phyloP scores from a whole-genome alignment of 1,140 invertebrate species.

The Drepana arcuata region DNA sequence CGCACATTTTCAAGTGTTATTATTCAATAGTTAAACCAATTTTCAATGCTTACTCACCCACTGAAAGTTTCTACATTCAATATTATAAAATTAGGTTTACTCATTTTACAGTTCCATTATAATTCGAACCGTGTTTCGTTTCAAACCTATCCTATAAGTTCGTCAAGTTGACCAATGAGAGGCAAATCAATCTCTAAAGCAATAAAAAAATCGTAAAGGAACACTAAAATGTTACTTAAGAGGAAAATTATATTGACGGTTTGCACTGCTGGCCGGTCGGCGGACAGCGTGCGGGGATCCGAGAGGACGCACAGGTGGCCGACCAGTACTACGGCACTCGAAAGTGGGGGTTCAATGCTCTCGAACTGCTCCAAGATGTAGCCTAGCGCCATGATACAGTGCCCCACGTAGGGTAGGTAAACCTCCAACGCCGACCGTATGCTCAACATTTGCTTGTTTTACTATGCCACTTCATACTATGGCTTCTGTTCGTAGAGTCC shows the following conservation, averaged over 20 bases:
- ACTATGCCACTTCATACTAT: constrained; percentile 9
- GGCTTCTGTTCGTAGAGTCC: constrained; percentile 7
- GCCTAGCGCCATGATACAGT: constrained; percentile 45
- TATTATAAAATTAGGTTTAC: too few species aligned
- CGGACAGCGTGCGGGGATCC: constrained; percentile 30
- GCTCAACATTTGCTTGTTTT: constrained; percentile 22
- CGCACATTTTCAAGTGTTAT: too few species aligned
- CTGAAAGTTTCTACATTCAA: too few species aligned
- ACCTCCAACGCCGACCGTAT: constrained; percentile 17
- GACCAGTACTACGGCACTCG: constrained; percentile 40
- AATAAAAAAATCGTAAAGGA: constrained; percentile 32
- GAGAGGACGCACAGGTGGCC: constrained; percentile 45
- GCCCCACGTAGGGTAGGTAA: constrained; percentile 45
- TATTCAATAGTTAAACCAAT: too few species aligned
- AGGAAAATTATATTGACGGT: constrained; percentile 39
- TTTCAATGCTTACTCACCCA: too few species aligned
- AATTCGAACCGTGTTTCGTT: constrained; percentile 2
- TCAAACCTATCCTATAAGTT: constrained; percentile 10
- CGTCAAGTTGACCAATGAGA: constrained; percentile 15
- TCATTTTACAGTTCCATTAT: too few species aligned
- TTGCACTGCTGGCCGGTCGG: constrained; percentile 27
- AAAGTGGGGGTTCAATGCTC: constrained; percentile 25
- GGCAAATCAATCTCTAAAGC: constrained; percentile 18
- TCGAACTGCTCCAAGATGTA: constrained; percentile 46
- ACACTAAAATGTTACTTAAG: constrained; percentile 34